Evolutionary conservation across 2,888 invertebrate species (phyloP).

Genomic region (Erynnis tages): DNA sequence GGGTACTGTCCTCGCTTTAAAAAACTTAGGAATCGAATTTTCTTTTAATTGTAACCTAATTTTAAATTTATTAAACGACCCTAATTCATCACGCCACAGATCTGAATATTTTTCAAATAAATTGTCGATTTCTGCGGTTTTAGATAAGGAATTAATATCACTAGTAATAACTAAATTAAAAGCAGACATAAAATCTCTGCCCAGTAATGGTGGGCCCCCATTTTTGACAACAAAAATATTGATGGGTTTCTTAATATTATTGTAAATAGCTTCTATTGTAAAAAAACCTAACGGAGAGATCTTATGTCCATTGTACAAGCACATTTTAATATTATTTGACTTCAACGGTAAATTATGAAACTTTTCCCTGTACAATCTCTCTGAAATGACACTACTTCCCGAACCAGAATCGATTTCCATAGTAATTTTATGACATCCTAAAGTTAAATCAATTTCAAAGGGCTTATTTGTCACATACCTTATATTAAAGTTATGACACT

Average conservation of each 20-base stretch:
- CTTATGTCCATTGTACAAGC: conserved; percentile 35
- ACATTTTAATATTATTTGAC: conserved; percentile 30
- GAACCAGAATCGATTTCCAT: conserved; percentile 28
- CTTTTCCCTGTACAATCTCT: too few species aligned
- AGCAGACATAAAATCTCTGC: conserved; percentile 2
- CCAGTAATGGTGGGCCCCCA: conserved; percentile 6
- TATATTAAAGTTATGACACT: conserved; percentile 22
- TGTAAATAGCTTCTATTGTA: neutral
- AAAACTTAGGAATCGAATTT: conserved; percentile 20
- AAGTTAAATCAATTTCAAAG: neutral
- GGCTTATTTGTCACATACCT: conserved; percentile 20
- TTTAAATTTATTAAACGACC: conserved; percentile 12
- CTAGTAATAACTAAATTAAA: neutral
- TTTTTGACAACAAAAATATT: conserved; percentile 1
- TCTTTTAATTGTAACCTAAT: conserved; percentile 15
- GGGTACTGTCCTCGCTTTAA: conserved; percentile 17
- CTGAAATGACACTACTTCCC: conserved; percentile 16
- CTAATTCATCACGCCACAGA: conserved; percentile 1
- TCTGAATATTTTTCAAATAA: conserved; percentile 3
- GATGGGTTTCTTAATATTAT: neutral
- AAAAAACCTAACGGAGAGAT: conserved; percentile 19
- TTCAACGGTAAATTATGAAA: conserved; percentile 12
- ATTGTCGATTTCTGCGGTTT: conserved; percentile 1
- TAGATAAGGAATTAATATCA: neutral
- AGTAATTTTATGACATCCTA: neutral